phyloP scores from a whole-genome alignment of 2,888 invertebrate genomes.

The Antheraea assamensis region DNA sequence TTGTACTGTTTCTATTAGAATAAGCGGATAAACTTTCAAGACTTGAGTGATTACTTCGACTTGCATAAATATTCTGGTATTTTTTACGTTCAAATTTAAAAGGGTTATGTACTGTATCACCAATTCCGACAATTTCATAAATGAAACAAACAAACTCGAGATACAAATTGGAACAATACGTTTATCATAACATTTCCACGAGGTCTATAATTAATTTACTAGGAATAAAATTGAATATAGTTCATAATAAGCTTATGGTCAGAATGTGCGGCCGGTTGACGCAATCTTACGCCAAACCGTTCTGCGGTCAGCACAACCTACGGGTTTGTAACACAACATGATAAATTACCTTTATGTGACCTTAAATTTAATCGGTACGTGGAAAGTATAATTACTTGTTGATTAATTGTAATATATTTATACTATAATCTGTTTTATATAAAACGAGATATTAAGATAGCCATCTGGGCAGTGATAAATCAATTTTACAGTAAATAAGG shows the following conservation, averaged over 20 bases:
- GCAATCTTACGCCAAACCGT: not conserved
- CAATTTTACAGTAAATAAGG: not conserved
- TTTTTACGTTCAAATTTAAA: not conserved
- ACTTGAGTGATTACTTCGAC: too few species aligned
- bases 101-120: not conserved
- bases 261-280: not conserved
- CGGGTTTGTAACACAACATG: not conserved
- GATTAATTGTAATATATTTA: not conserved
- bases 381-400: constrained; percentile 1
- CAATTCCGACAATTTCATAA: not conserved
- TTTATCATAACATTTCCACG: not conserved
- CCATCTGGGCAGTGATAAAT: too few species aligned
- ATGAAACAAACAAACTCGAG: not conserved
- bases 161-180: not conserved
- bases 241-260: not conserved
- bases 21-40: not conserved
- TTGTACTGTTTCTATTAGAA: not conserved
- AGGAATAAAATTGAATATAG: constrained; percentile 9
- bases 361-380: constrained; percentile 4
- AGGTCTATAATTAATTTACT: constrained; percentile 10
- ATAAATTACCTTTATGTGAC: not conserved
- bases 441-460: not conserved
- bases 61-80: not conserved
- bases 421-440: too few species aligned
- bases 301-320: constrained; percentile 1